These are phyloP conservation scores for Formica selysi DNA, from an alignment of 1,140 invertebrate genomes.

Conservation along the genomic window DNA sequence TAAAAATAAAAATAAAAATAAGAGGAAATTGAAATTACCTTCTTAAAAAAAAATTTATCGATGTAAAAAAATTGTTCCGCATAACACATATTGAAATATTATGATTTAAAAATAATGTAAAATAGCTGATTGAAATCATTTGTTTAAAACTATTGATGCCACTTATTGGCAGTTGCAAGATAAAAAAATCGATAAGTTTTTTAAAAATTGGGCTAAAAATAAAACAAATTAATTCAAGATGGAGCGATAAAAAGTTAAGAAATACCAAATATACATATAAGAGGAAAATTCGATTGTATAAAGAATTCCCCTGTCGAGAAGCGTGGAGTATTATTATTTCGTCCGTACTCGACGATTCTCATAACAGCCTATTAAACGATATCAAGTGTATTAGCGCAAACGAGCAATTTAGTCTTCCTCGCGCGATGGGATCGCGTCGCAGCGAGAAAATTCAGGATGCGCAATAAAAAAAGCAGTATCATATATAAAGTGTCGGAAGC, in stretches of 20 bases:
- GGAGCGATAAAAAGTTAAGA: constrained; percentile 9
- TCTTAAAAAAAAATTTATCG: too few species aligned
- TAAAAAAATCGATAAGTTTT: not conserved
- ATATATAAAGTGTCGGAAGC: not conserved
- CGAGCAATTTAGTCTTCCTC: constrained; percentile 59
- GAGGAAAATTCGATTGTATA: constrained; percentile 23
- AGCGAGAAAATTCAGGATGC: constrained; percentile 49
- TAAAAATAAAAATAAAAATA: not conserved
- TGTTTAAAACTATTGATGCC: not conserved
- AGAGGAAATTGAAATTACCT: not conserved
- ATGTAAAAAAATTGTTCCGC: not conserved
- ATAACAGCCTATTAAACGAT: constrained; percentile 56
- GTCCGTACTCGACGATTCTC: constrained; percentile 36
- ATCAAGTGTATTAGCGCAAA: constrained; percentile 58
- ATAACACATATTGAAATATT: not conserved
- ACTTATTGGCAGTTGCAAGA: not conserved
- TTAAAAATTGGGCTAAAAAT: constrained; percentile 15
- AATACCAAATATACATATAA: not conserved
- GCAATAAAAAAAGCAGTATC: constrained; percentile 22
- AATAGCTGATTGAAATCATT: constrained; percentile 1
- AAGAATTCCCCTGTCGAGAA: constrained; percentile 20
- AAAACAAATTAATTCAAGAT: constrained; percentile 8
- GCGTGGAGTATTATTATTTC: constrained; percentile 27
- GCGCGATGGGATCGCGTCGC: constrained; percentile 37
- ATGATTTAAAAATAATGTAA: not conserved